Conservation (phyloP, 1,140 invertebrate genomes). For the Pseudomyrmex cubaensis region DNA sequence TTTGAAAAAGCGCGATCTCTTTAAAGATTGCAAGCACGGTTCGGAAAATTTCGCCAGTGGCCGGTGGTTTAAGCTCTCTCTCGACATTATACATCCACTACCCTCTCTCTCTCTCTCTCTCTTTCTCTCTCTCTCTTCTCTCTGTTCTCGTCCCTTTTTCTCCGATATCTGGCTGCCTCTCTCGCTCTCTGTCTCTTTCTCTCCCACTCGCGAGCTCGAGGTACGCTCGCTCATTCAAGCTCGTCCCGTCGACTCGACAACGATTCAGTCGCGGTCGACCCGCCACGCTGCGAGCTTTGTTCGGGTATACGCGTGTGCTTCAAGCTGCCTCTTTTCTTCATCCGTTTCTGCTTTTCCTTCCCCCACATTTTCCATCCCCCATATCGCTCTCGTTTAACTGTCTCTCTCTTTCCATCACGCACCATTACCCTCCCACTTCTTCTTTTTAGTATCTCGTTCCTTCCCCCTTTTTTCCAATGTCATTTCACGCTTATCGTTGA, state of each 20-base stretch:
- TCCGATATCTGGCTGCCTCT: conserved; percentile 14
- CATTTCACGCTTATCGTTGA: conserved; percentile 14
- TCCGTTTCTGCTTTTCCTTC: not conserved
- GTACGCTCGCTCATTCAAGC: conserved; percentile 81
- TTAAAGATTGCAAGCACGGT: conserved; percentile 16
- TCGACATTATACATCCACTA: conserved; percentile 3
- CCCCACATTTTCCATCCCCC: not conserved
- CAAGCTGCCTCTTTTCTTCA: conserved; percentile 27
- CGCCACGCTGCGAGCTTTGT: conserved; percentile 78
- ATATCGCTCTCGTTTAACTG: not conserved
- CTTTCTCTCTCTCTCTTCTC: conserved; percentile 9
- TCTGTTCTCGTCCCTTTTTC: conserved; percentile 43
- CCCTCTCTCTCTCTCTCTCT: too few species aligned
- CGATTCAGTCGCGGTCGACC: conserved; percentile 83
- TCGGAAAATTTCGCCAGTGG: conserved; percentile 46
- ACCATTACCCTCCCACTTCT: not conserved
- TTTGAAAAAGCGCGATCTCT: conserved; percentile 18
- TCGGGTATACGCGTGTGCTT: conserved; percentile 19
- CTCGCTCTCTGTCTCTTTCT: conserved; percentile 42
- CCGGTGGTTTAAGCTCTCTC: conserved; percentile 40
- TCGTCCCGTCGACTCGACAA: conserved; percentile 76
- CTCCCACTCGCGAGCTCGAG: conserved; percentile 52
- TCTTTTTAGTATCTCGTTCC: not conserved
- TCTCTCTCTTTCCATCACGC: not conserved
- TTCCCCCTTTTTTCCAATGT: conserved; percentile 52